Evolutionary conservation across 2,113 vertebrate genomes (phyloP), one percentile per base, ranked within the genome.

Genomic region (Osmerus eperlanus): DNA sequence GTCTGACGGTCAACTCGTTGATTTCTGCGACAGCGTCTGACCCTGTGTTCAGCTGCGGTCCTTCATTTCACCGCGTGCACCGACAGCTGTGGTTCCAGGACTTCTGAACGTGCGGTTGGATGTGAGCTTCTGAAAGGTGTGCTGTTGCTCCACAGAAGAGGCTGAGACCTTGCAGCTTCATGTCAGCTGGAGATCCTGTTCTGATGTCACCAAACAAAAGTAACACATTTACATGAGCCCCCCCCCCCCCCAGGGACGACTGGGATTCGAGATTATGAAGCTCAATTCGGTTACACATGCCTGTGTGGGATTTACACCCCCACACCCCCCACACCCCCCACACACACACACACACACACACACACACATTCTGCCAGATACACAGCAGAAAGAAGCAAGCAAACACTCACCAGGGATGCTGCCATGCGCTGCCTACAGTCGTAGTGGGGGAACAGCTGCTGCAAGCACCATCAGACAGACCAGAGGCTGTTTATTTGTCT

Each of bases 401-500:
- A 47, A 60, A 67, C 29, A 58, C 56, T 72, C 41, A 65, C 68
- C n/a, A 65, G 65, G 23, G 65, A 59, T 53, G 36, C 69, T 77
- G 62, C 41, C 58, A 58, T 58, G 63, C 77, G 78, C 73, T 76
- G 72, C 81, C 81, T 78, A 54, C 65, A 73, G 70, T 60, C 67
- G 75, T 78, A 75, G 78, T 86, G 79, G 81, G 77, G 81, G 70
- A 79, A 81, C 85, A 86, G 87, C 83, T 89, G 82, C 64, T 78
- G 83, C 71, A 77, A 86, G 84, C 86, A 85, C 84, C 85, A 65
- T 18, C 25, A 72, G 79, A 78, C 74, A 72, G 84, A 83, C 83
- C 73, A 75, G 77, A 19, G 66, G 81, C 68, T 82, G 85, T 83
- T 89, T 90, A 81, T 89, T 91, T 87, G 86, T 84, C 71, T 65